phyloP scores from a whole-genome alignment of 2,113 vertebrate species.

The Tauraco erythrolophus region DNA sequence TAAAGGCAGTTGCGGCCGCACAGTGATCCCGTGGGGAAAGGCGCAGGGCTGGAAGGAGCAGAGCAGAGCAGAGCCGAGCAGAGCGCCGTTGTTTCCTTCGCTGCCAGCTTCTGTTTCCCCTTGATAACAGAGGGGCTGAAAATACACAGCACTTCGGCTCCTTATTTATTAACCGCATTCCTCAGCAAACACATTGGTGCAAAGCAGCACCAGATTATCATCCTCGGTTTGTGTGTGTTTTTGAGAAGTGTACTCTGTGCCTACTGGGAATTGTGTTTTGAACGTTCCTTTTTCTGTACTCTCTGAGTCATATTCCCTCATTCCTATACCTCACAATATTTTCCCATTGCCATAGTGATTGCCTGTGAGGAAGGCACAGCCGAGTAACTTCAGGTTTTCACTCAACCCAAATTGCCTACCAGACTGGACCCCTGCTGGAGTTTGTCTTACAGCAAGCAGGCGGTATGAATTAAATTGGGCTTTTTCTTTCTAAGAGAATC shows the following conservation, averaged over 20 bases:
- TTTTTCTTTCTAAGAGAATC: not conserved
- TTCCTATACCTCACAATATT: conserved; percentile 80
- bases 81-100: not conserved
- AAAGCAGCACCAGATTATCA: not conserved
- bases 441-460: not conserved
- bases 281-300: conserved; percentile 50
- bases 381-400: conserved; percentile 46
- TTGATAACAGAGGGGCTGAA: not conserved
- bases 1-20: not conserved
- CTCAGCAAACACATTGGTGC: not conserved
- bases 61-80: not conserved
- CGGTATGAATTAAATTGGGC: not conserved
- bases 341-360: conserved; percentile 78
- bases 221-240: conserved; percentile 3
- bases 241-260: conserved; percentile 4
- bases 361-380: conserved; percentile 46
- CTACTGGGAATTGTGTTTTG: conserved; percentile 55
- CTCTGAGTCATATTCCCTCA: conserved; percentile 80
- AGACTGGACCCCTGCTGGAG: not conserved
- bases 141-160: not conserved
- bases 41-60: not conserved
- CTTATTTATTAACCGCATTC: not conserved
- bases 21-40: accelerated
- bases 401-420: not conserved
- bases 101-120: not conserved